phyloP scores from a whole-genome alignment of 2,113 vertebrate genomes.

The Triplophysa siluroides region DNA sequence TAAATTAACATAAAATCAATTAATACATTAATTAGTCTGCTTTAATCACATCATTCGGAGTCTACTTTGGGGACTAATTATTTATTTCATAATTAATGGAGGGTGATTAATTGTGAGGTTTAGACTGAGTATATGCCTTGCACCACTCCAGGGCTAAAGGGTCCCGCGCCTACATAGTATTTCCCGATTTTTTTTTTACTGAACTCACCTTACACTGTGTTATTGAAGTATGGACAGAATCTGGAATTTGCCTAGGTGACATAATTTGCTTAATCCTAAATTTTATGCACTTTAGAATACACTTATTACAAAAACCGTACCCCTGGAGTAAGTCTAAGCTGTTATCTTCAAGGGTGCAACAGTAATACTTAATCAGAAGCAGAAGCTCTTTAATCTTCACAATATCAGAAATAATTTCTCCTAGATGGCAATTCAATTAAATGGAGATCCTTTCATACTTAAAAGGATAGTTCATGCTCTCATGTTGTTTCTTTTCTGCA shows the following conservation, averaged over 20 bases:
- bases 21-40: slow-evolving; percentile 77
- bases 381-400: not conserved
- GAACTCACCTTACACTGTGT: not conserved
- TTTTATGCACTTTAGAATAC: not conserved
- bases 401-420: not conserved
- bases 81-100: slow-evolving; percentile 78
- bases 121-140: slow-evolving; percentile 50
- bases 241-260: not conserved
- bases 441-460: not conserved
- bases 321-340: not conserved
- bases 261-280: not conserved
- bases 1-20: slow-evolving; percentile 81
- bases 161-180: slow-evolving; percentile 12
- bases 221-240: not conserved
- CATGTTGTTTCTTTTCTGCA: too few species aligned
- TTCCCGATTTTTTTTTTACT: not conserved
- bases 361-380: not conserved
- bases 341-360: slow-evolving; percentile 10
- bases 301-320: slow-evolving; percentile 7
- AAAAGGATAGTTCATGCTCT: too few species aligned
- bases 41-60: slow-evolving; percentile 76
- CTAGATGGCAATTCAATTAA: not conserved
- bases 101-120: slow-evolving; percentile 71
- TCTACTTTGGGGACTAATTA: slow-evolving; percentile 73
- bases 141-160: slow-evolving; percentile 6